phyloP scores from a whole-genome alignment of 2,797 vertebrate species.

The Chromobotia macracanthus region DNA sequence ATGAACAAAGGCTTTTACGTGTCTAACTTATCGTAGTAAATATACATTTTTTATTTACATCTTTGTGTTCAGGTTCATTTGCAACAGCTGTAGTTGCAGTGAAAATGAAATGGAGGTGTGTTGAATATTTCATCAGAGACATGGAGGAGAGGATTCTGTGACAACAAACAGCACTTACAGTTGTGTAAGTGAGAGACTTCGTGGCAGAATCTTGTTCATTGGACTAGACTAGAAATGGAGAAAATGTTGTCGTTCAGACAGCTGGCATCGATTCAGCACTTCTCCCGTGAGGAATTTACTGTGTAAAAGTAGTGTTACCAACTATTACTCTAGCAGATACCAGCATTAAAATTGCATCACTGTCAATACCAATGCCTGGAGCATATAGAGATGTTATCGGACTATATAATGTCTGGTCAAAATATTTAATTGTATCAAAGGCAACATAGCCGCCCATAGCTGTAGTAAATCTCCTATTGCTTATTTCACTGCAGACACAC shows the following conservation, averaged over 20 bases:
- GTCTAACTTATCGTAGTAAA: conserved; percentile 56
- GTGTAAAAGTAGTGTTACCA: conserved; percentile 55
- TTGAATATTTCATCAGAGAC: conserved; percentile 73
- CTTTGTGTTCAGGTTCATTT: conserved; percentile 63
- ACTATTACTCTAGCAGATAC: conserved; percentile 49
- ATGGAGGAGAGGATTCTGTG: conserved; percentile 65
- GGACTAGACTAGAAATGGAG: conserved; percentile 48
- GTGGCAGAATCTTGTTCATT: conserved; percentile 65
- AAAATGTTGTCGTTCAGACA: conserved; percentile 49
- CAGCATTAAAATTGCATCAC: conserved; percentile 53
- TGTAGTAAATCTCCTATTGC: conserved; percentile 53
- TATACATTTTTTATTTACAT: conserved; percentile 63
- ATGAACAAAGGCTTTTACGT: conserved; percentile 48
- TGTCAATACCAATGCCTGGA: conserved; percentile 39
- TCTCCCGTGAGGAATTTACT: conserved; percentile 60
- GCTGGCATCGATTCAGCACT: conserved; percentile 31
- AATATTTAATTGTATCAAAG: conserved; percentile 63
- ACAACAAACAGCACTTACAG: conserved; percentile 77
- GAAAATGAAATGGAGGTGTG: conserved; percentile 58
- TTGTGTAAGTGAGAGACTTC: conserved; percentile 62
- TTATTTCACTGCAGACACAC: conserved; percentile 50
- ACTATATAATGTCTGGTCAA: conserved; percentile 31
- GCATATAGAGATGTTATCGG: conserved; percentile 25
- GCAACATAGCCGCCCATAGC: conserved; percentile 64
- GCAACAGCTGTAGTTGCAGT: conserved; percentile 58